Evolutionary conservation across 92 coral and sea anemone species (phyloP), one percentile per base, ranked within the genome.

Genomic region (Galaxea fascicularis): DNA sequence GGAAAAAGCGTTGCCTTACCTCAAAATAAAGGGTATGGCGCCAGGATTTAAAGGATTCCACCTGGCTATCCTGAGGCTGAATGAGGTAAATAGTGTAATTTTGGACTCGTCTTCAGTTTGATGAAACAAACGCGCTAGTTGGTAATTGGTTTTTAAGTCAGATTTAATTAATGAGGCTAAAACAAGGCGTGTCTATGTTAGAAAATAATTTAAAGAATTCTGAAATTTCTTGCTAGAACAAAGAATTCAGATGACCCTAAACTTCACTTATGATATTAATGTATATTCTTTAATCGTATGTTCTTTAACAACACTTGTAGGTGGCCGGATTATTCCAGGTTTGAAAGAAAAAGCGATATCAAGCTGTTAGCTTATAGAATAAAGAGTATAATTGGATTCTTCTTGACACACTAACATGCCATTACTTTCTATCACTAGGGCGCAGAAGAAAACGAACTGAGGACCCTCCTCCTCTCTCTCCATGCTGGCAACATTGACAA

Each of bases 401-500:
- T 35, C 41, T 0, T 64, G 27, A 64, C 20, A 29, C 18, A 5
- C 31, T 26, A 8, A 27, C 13, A 21, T 3, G 13, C 14, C 0
- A 10, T 27, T 25, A 11, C 4, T 22, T 27, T 64, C 27, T 60
- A 1, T 28, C 41, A 9, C 41, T 10, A 64, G 70, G 70, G 27
- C 17, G 0, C 44, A 14, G 16, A 14, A 6, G 70, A 64, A 25
- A 26, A 27, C 16, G 70, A 64, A 4, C 27, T 26, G 5, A 64
- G 28, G 28, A 64, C 28, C 27, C 8, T 39, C 1, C 49, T 69
- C 10, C 22, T 41, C 24, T 8, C 54, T 16, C 29, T 71, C 52
- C 90, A 86, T 51, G 89, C 89, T 0, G 66, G 63, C 24, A 86
- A 86, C 64, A 64, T 86, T 18, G 89, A 86, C 39, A 12, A 24